These are phyloP conservation scores for Agrypnus murinus DNA, from an alignment of 2,888 invertebrate species.

Conservation along the genomic window DNA sequence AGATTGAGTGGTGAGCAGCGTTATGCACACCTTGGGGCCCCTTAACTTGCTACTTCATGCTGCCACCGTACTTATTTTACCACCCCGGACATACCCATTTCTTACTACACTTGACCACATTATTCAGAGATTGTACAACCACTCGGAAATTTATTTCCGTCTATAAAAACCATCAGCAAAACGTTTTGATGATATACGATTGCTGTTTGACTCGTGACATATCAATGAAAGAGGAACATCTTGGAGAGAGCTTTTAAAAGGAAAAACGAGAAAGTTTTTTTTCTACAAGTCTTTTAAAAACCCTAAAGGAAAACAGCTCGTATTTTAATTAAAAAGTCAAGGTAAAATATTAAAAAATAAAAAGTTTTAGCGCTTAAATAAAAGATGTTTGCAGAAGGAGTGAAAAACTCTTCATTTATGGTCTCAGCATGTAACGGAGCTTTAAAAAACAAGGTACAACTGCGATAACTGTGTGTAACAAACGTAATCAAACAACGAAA, in stretches of 20 bases:
- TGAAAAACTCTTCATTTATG: constrained; percentile 20
- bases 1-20: constrained; percentile 67
- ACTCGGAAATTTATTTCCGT: neutral
- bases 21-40: constrained; percentile 67
- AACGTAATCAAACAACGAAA: constrained; percentile 36
- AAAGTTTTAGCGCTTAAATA: constrained; percentile 2
- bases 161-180: neutral
- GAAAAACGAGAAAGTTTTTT: neutral
- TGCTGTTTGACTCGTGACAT: neutral
- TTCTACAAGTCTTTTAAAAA: neutral
- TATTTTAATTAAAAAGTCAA: constrained; percentile 18
- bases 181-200: neutral
- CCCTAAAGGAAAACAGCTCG: neutral
- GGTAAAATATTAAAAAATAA: neutral
- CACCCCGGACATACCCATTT: constrained; percentile 40
- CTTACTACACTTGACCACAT: constrained; percentile 41
- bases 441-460: constrained; percentile 23
- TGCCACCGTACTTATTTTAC: constrained; percentile 43
- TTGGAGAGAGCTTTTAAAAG: neutral
- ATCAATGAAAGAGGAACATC: neutral
- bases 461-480: constrained; percentile 23
- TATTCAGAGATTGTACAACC: constrained; percentile 26
- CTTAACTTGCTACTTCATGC: constrained; percentile 52
- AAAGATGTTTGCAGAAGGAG: constrained; percentile 10
- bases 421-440: constrained; percentile 28